Base-by-base conservation (phyloP, 2,888 invertebrate genomes). In the Acrocyrtus sp. region DNA sequence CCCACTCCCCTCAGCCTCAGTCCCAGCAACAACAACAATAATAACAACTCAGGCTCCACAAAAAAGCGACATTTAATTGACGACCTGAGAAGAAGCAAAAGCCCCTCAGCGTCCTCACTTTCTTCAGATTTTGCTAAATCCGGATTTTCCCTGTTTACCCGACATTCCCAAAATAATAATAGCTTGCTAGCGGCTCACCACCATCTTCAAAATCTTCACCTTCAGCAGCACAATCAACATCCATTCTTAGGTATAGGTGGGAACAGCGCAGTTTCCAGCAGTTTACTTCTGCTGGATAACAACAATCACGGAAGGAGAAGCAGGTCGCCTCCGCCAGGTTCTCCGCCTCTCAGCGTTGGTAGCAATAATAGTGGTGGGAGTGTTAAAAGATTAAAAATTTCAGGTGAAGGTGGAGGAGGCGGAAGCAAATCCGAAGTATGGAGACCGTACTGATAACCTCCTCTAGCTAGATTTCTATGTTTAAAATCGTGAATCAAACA, bases 51-150 rank as follows among this genome's bases (percentile, higher is more conserved):
- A 34, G 50, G 22, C 26, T 10, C n/a, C 21, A 48, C 17, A 22
- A 75, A 63, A 39, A 76, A 76, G 58, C 63, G 79, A 54, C 76
- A 79, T 62, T 63, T 79, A 68, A 79, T 79, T 68, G 79, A 79
- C 65, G 79, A 79, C n/a, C 57, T 78, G 24, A 50, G 76, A 17
- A 19, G 74, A 43, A 77, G 67, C 43, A 72, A 73, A 57, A 79
- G 79, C 57, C 79, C 79, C 3, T 43, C 67, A 1, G 50, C 22
- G n/a, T n/a, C n/a, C n/a, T n/a, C n/a, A n/a, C n/a, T n/a, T n/a
- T 47, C 65, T 19, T 19, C 45, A 17, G 65, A 65, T 8, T 63
- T 72, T 47, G 60, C 24, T 47, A 74, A 74, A 39, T 74, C 74
- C n/a, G 68, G 74, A 19, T 74, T 74, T 22, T 69, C 74, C 29